These are phyloP conservation scores for Chelon auratus DNA, from an alignment of 2,797 vertebrate genomes.

Conservation along the genomic window DNA sequence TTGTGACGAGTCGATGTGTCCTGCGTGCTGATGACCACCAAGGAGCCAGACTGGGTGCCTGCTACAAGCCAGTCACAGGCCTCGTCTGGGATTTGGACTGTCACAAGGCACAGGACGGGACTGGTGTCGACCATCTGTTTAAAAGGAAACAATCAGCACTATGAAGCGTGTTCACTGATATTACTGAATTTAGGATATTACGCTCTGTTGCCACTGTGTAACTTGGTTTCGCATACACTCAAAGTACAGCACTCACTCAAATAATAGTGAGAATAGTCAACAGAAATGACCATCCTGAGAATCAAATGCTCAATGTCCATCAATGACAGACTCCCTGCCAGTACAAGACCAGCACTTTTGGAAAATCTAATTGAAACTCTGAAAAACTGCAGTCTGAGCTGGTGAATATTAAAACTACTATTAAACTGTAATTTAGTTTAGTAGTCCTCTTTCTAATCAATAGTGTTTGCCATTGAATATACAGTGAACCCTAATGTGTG, in stretches of 20 bases:
- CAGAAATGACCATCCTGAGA: no score
- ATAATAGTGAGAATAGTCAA: no score
- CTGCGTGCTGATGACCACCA: constrained; percentile 85
- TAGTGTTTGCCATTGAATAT: neutral
- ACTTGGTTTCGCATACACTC: no score
- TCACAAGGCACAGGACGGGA: constrained; percentile 90
- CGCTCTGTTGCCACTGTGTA: neutral
- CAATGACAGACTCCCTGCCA: no score
- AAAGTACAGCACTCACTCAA: no score
- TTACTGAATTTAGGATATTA: neutral
- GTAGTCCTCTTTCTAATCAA: no score
- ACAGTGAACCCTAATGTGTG: neutral
- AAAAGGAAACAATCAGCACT: neutral
- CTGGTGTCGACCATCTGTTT: constrained; percentile 88
- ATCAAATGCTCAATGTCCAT: no score
- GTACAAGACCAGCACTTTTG: no score
- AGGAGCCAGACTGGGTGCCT: constrained; percentile 91
- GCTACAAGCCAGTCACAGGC: constrained; percentile 91
- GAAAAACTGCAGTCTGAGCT: no score
- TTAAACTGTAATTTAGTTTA: no score
- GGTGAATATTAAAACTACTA: no score
- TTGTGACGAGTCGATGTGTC: constrained; percentile 81
- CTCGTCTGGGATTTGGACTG: constrained; percentile 85
- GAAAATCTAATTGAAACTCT: no score
- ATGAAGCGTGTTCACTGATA: neutral